Percentiles rank a stretch among this genome's conserved stretches.
Conservation (phyloP, 2,113 vertebrate species). For the Mormyrus lacerda region DNA sequence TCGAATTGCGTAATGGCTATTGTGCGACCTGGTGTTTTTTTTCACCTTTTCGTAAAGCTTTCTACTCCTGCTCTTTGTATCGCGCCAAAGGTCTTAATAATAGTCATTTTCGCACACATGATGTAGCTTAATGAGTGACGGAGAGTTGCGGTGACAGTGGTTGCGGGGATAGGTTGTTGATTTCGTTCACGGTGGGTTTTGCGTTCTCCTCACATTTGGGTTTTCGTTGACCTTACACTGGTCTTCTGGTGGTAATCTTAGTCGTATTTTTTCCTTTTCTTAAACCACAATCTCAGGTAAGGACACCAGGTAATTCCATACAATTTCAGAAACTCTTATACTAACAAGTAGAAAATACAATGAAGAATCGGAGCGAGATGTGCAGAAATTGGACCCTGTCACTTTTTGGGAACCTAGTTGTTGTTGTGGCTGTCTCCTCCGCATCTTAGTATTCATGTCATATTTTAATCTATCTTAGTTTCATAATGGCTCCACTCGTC, state of each 20-base stretch:
- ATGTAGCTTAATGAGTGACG: background rate
- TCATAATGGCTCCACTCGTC: slow-evolving; percentile 42
- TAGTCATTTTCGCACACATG: background rate
- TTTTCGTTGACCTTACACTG: background rate
- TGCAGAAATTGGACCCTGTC: background rate
- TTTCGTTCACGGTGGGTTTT: too few species aligned
- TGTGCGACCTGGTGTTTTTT: background rate
- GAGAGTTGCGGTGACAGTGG: background rate
- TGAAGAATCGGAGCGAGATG: background rate
- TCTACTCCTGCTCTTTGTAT: background rate
- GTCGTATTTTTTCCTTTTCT: background rate
- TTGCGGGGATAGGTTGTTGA: background rate
- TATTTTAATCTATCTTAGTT: slow-evolving; percentile 31
- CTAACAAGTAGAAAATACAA: background rate
- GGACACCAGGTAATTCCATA: background rate
- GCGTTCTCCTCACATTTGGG: background rate
- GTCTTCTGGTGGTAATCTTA: background rate
- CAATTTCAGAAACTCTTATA: background rate
- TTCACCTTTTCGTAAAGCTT: background rate
- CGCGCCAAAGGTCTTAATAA: background rate
- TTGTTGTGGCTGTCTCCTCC: background rate
- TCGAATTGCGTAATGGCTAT: background rate
- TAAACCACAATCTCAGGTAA: background rate
- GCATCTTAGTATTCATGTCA: slow-evolving; percentile 15
- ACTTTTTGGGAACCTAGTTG: background rate